Evolutionary conservation across 2,888 invertebrate species (phyloP), one percentile per base, ranked within the genome.

Genomic region (Cistogaster globosa): DNA sequence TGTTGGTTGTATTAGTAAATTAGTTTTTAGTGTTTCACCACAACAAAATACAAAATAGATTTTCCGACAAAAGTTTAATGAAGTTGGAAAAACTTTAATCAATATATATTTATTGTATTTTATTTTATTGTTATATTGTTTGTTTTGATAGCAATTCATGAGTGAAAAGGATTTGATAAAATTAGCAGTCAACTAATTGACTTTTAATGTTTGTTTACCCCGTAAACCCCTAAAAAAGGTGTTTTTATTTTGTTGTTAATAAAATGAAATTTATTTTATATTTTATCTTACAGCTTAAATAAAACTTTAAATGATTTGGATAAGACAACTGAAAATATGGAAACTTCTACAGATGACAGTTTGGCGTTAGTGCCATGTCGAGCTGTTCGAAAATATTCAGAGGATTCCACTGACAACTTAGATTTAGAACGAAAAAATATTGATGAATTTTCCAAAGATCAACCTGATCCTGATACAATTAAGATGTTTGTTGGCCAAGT

Each of bases 401-500:
- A 77, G 36, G 86, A 81, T 22, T 81, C 84, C 42, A 45, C 45
- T 1, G 75, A 81, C 0, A 45, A 36, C 16, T 8, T 81, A 12
- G 75, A 76, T 14, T 38, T 38, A 12, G 87, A 87, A 87, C 87
- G 26, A 79, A 87, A 71, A n/a, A 76, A 1, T 36, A 86, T 87
- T 11, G 85, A 89, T 84, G 92, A 92, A 67, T 84, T 88, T 62
- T 78, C 87, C 83, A 92, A 92, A 87, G 97, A 97, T 90, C 95
- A 98, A 93, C 99, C 99, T 11, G 99, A 99, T 93, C 96, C 97
- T 38, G 99, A 99, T 93, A 97, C 97, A 91, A 99, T 99, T 91
- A 99, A 95, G 94, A 99, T 99, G 99, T 99, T 99, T 94, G 99
- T 99, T 83, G 98, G 98, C 38, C 98, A 98, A 93, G 97, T 99